Conservation (phyloP, 2,797 vertebrate species). For the Chromobotia macracanthus region DNA sequence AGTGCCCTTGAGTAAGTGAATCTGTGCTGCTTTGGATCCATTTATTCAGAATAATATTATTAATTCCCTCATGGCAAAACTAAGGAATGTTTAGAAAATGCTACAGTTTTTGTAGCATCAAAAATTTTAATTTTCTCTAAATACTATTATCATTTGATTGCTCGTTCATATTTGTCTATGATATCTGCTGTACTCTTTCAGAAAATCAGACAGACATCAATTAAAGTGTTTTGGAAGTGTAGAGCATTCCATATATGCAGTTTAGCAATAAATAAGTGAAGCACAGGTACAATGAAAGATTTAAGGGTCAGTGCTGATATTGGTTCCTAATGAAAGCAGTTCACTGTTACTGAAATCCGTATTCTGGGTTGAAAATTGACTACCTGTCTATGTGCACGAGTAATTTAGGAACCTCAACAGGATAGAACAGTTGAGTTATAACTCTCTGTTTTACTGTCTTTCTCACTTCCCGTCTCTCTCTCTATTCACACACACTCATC, state of each 20-base stretch:
- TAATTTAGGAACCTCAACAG: conserved; percentile 52
- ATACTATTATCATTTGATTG: not conserved
- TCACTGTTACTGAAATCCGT: conserved; percentile 15
- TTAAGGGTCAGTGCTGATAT: conserved; percentile 36
- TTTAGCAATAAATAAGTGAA: conserved; percentile 24
- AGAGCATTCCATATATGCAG: not conserved
- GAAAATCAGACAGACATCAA: not conserved
- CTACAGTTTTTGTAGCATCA: not conserved
- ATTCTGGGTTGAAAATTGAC: conserved; percentile 50
- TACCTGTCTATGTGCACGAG: conserved; percentile 46
- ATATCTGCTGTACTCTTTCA: not conserved
- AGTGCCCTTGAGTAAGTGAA: conserved; percentile 15
- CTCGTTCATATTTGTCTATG: not conserved
- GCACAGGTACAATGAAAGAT: conserved; percentile 26
- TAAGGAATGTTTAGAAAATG: not conserved
- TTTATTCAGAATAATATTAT: not conserved
- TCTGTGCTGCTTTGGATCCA: conserved; percentile 1
- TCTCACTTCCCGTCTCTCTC: conserved; percentile 11
- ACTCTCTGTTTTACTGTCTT: conserved; percentile 26
- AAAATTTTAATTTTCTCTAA: not conserved
- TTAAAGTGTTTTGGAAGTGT: not conserved
- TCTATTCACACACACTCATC: not conserved
- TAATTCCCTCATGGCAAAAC: not conserved
- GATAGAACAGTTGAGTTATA: conserved; percentile 45
- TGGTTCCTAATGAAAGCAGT: conserved; percentile 50